These are phyloP conservation scores for Ferrisia virgata DNA, from an alignment of 2,888 invertebrate genomes.

Conservation along the genomic window DNA sequence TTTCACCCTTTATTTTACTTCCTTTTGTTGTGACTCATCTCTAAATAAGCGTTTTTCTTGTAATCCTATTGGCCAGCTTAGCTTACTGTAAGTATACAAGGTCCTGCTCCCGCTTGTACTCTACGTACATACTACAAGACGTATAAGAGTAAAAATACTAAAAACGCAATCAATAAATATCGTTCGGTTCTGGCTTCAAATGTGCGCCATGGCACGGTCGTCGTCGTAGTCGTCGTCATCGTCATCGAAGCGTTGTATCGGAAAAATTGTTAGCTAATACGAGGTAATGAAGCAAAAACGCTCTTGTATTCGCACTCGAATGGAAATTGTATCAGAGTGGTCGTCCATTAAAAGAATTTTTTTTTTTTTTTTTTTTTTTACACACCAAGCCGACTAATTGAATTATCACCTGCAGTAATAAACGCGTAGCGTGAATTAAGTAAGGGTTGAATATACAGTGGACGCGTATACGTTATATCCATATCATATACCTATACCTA, in stretches of 20 bases:
- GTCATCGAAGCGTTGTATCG: slow-evolving; percentile 8
- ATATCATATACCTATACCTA: too few species aligned
- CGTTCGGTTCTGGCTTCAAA: not conserved
- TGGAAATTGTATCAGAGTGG: not conserved
- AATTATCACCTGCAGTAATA: slow-evolving; percentile 24
- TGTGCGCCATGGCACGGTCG: too few species aligned
- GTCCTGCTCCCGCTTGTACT: not conserved
- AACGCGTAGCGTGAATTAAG: not conserved
- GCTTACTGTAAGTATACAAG: not conserved
- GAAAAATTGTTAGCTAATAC: slow-evolving; percentile 7
- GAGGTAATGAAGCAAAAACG: not conserved
- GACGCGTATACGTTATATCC: not conserved
- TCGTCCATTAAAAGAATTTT: slow-evolving; percentile 9
- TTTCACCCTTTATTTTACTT: slow-evolving; percentile 21
- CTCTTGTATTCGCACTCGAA: not conserved
- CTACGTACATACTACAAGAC: too few species aligned
- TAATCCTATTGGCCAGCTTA: not conserved
- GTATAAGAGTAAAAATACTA: not conserved
- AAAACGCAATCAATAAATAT: slow-evolving; percentile 5
- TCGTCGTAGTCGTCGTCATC: not conserved
- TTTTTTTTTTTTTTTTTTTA: not conserved
- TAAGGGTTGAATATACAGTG: slow-evolving; percentile 1
- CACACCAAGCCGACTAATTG: slow-evolving; percentile 3
- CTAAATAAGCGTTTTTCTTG: slow-evolving; percentile 23
- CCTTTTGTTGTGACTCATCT: slow-evolving; percentile 18